Percentiles rank a stretch among this genome's conserved stretches.
Evolutionary conservation across 2,797 vertebrate species (phyloP).

Genomic region (Acrocephalus scirpaceus): DNA sequence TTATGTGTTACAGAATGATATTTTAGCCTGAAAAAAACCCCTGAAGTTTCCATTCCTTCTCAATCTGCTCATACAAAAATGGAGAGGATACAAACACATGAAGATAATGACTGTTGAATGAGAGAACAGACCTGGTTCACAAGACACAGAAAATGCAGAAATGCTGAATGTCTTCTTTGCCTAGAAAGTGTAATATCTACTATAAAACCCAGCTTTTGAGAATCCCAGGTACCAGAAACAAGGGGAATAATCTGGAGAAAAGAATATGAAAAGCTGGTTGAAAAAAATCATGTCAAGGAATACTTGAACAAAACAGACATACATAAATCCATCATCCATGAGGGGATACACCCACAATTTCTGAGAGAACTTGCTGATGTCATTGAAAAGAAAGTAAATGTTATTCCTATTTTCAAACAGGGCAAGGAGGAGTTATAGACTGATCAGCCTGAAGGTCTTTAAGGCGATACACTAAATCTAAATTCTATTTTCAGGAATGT

Average conservation of each 20-base stretch:
- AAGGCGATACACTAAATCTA: background rate
- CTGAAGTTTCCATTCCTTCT: background rate
- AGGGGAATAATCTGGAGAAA: background rate
- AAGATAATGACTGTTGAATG: background rate
- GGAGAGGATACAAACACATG: background rate
- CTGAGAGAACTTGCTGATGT: background rate
- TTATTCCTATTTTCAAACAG: background rate
- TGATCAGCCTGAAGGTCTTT: background rate
- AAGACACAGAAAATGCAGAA: background rate
- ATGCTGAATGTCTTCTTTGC: background rate
- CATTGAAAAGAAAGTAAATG: background rate
- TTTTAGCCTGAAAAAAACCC: background rate
- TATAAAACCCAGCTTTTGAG: background rate
- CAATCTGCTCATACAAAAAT: background rate
- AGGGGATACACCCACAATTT: background rate
- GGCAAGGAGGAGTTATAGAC: background rate
- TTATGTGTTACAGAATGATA: background rate
- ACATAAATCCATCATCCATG: background rate
- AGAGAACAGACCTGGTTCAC: background rate
- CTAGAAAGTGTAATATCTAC: background rate
- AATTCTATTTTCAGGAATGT: background rate
- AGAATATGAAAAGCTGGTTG: background rate
- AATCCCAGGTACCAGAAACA: background rate
- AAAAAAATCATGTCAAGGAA: background rate
- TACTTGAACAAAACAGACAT: background rate